Conservation (phyloP, 2,888 invertebrate species). For the Acanthosepion lycidas region DNA sequence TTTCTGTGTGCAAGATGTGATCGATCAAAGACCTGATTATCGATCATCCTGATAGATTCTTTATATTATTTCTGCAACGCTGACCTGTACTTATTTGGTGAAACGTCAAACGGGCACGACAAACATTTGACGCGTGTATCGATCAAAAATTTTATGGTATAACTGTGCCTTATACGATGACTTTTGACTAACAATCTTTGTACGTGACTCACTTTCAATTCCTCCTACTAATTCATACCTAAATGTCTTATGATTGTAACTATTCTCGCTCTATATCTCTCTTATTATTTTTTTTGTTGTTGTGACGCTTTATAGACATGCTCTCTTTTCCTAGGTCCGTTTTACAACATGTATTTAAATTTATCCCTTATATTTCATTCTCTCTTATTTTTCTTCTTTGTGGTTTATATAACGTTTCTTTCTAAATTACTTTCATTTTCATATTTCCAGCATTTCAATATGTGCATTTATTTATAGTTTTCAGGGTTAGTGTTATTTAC, state of each 20-base stretch:
- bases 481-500: no score
- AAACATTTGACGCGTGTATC: background rate
- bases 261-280: background rate
- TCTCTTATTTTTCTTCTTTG: background rate
- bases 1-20: background rate
- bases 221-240: background rate
- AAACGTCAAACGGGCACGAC: background rate
- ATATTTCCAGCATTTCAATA: no score
- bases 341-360: no score
- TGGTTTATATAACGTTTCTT: no score
- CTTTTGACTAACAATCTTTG: background rate
- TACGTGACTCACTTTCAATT: background rate
- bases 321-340: background rate
- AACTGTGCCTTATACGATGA: background rate
- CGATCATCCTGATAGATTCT: constrained; percentile 15
- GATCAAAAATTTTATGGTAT: background rate
- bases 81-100: constrained; percentile 20
- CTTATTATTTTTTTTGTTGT: background rate
- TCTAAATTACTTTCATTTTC: no score
- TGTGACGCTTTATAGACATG: background rate
- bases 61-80: constrained; percentile 2
- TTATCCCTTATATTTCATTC: background rate
- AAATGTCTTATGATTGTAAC: no score
- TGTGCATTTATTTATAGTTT: no score
- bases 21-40: background rate